Evolutionary conservation across 2,113 vertebrate genomes (phyloP), one percentile per base, ranked within the genome.

Genomic region (Coreoperca whiteheadi): DNA sequence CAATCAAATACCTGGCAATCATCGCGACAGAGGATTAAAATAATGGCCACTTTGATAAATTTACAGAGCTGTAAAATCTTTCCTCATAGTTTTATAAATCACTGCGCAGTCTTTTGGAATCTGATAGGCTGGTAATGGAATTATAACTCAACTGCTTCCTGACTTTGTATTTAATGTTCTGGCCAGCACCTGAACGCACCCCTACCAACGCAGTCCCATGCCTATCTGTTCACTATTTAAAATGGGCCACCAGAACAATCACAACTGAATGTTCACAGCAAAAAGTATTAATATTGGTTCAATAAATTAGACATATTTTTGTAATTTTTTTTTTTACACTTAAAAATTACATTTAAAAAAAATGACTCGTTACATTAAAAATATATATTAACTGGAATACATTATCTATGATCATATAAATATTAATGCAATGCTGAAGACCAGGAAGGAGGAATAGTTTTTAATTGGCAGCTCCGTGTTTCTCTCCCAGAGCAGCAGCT

Each of bases 381-480:
- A 75, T 41, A 21, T 30, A n/a, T n/a, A 2, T 15, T 1, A 67
- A n/a, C 67, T 50, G 25, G 0, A 59, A 30, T 64, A n/a, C 51
- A 64, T 59, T 0, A 50, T 60, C 18, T 54, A 64, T 51, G 56
- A 25, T 9, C 14, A 9, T 16, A 57, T 50, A 50, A 61, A 30
- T 56, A 76, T 68, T 34, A 73, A 73, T 54, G 30, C 39, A 59
- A 37, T 57, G 10, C 46, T 25, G 15, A 59, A 32, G 34, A 60
- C 11, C 8, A 28, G 23, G 23, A 50, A 43, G 23, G 4, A 12
- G 25, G 25, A 1, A 14, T 30, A 1, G 30, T 74, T 65, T 82
- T 79, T 77, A 74, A 73, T 65, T 74, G 0, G 67, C 32, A 59
- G 50, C 61, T 34, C 23, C 39, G 39, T 61, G n/a, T n/a, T n/a